phyloP scores from a whole-genome alignment of 2,797 vertebrate species.

The Lepus townsendii region DNA sequence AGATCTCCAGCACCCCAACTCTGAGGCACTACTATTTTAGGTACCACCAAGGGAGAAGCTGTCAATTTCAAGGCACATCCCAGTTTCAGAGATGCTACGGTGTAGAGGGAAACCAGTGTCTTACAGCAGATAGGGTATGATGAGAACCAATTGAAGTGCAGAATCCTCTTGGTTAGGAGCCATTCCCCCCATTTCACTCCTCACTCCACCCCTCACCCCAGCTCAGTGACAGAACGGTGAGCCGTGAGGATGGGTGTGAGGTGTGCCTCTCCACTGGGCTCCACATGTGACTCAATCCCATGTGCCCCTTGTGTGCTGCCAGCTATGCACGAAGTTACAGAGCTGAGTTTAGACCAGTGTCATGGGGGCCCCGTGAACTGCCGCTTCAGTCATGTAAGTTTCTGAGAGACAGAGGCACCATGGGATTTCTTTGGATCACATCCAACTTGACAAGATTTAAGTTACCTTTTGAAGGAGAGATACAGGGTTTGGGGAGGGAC shows the following conservation, averaged over 20 bases:
- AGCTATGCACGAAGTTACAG: neutral
- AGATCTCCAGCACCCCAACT: neutral
- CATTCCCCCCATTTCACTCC: accelerated
- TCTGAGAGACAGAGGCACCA: neutral
- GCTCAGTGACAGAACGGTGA: neutral
- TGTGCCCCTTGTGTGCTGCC: neutral
- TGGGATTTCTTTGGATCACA: neutral
- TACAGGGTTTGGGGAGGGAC: neutral
- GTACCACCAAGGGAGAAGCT: neutral
- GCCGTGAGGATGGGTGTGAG: neutral
- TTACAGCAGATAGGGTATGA: neutral
- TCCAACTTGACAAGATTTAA: neutral
- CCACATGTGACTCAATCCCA: accelerated
- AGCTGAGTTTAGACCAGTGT: neutral
- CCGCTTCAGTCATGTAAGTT: neutral
- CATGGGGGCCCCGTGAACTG: neutral
- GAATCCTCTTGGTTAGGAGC: accelerated
- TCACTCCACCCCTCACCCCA: accelerated
- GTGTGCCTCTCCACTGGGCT: neutral
- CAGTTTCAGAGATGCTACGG: slow-evolving; percentile 22
- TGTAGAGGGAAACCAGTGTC: neutral
- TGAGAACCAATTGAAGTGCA: neutral
- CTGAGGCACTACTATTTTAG: neutral
- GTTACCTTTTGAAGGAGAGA: neutral
- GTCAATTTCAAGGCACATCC: neutral